Conservation (phyloP, 2,888 invertebrate genomes). For the Apocheima hispidaria region DNA sequence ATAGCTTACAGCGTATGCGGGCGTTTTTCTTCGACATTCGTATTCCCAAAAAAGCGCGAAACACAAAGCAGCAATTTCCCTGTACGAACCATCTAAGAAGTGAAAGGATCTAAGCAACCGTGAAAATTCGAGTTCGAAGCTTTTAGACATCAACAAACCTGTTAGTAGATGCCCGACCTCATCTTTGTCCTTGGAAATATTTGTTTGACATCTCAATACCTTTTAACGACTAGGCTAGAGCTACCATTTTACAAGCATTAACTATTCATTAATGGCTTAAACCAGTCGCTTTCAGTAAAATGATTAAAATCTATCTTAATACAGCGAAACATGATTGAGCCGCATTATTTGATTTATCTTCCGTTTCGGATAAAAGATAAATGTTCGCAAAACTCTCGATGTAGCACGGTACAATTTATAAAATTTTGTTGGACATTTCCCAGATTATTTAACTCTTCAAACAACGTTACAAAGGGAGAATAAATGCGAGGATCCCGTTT, state of each 20-base stretch:
- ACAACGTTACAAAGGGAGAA: constrained; percentile 46
- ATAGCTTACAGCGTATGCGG: not conserved
- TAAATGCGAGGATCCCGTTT: constrained; percentile 31
- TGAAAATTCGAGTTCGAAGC: constrained; percentile 12
- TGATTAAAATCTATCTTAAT: constrained; percentile 26
- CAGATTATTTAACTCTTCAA: constrained; percentile 49
- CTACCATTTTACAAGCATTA: constrained; percentile 1
- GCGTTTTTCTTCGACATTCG: not conserved
- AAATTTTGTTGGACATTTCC: constrained; percentile 45
- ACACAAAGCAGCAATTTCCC: constrained; percentile 10
- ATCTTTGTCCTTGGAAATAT: constrained; percentile 10
- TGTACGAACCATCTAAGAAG: constrained; percentile 4
- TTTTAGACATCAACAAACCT: constrained; percentile 13
- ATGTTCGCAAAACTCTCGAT: constrained; percentile 32
- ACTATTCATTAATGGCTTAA: constrained; percentile 14
- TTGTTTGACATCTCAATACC: constrained; percentile 22
- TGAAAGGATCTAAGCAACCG: constrained; percentile 17
- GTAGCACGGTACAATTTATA: constrained; percentile 47
- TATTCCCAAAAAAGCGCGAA: constrained; percentile 1
- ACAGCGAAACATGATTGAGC: constrained; percentile 28
- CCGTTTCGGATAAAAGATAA: constrained; percentile 25
- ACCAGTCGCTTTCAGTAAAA: constrained; percentile 14
- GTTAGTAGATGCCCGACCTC: constrained; percentile 1
- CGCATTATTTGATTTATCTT: constrained; percentile 27
- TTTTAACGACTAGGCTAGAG: constrained; percentile 9